These are phyloP conservation scores for Panthera uncia DNA, from an alignment of 2,113 vertebrate species.

Conservation along the genomic window DNA sequence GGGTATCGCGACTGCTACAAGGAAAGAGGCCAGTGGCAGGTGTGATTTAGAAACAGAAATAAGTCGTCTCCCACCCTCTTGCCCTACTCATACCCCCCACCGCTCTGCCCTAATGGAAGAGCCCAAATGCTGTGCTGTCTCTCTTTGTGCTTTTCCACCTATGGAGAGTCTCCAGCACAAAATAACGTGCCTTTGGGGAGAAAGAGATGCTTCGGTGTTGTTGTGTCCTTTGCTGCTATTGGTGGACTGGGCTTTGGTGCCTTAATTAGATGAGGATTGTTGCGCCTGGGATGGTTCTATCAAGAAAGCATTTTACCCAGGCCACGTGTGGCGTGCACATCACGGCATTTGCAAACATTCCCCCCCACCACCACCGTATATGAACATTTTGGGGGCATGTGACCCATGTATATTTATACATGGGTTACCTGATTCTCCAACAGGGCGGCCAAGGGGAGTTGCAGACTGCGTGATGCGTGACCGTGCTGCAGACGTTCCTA, in stretches of 20 bases:
- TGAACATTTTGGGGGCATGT: neutral
- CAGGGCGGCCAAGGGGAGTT: neutral
- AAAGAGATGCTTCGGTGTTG: neutral
- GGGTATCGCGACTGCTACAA: rapidly evolving
- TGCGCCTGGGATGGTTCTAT: neutral
- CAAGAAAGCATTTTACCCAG: conserved; percentile 30
- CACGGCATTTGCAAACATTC: neutral
- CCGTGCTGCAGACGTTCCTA: too few species aligned
- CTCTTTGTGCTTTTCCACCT: conserved; percentile 55
- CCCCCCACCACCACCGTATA: too few species aligned
- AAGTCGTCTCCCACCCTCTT: neutral
- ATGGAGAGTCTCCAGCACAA: conserved; percentile 58
- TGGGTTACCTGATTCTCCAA: neutral
- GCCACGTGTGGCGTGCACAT: neutral
- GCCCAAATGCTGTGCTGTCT: conserved; percentile 41
- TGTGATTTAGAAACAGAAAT: neutral
- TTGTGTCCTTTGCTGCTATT: conserved; percentile 19
- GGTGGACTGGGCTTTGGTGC: conserved; percentile 45
- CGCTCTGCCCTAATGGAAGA: conserved; percentile 45
- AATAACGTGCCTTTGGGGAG: conserved; percentile 49
- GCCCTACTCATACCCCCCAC: neutral
- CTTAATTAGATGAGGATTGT: conserved; percentile 46
- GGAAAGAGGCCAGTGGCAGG: neutral
- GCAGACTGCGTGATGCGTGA: rapidly evolving
- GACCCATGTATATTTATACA: neutral